These are phyloP conservation scores for Hirudinaria manillensis DNA, from an alignment of 2,888 invertebrate genomes.

Conservation along the genomic window DNA sequence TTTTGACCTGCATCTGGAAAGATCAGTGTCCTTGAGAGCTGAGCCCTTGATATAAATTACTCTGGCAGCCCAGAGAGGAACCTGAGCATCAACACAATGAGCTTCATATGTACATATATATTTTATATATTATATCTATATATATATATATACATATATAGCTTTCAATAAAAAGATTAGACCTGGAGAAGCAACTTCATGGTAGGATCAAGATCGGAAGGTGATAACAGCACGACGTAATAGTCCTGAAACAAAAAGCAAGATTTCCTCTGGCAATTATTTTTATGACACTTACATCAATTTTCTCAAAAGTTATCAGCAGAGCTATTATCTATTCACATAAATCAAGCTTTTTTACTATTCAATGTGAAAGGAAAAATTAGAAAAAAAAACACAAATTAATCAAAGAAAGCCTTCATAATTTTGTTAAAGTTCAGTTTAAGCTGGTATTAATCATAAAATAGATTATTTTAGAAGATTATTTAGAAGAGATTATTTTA, in stretches of 20 bases:
- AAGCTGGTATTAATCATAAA: no score
- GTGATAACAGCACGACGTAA: conserved; percentile 88
- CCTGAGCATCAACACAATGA: conserved; percentile 39
- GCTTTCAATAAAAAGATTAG: conserved; percentile 38
- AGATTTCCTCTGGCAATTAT: not conserved
- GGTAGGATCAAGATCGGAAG: conserved; percentile 93
- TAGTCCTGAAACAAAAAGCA: conserved; percentile 66
- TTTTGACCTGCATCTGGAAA: conserved; percentile 70
- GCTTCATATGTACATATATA: no score
- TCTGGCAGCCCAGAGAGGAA: conserved; percentile 90
- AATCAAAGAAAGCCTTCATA: not conserved
- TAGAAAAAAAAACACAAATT: not conserved
- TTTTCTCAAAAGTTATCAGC: not conserved
- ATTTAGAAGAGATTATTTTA: no score
- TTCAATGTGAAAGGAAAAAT: not conserved
- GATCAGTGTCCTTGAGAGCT: conserved; percentile 88
- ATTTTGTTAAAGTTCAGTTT: not conserved
- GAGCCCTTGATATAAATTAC: conserved; percentile 96
- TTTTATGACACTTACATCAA: not conserved
- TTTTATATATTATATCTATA: no score
- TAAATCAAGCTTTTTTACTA: no score
- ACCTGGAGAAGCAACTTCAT: conserved; percentile 92
- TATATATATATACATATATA: no score
- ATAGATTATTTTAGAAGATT: no score
- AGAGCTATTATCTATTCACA: no score